phyloP scores from a whole-genome alignment of 2,888 invertebrate species.

The Tiliacea aurago region DNA sequence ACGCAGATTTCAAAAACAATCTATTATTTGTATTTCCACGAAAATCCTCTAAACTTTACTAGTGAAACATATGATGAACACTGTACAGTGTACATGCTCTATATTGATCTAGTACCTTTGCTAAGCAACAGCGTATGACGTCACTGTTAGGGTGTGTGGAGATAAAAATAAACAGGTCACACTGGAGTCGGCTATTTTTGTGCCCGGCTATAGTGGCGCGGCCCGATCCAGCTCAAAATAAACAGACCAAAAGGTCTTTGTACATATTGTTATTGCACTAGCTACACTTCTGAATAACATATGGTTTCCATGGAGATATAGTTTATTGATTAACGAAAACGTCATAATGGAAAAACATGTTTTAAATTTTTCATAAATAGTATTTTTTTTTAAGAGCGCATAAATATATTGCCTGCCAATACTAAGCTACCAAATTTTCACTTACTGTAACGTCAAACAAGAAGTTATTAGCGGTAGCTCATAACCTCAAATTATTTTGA shows the following conservation, averaged over 20 bases:
- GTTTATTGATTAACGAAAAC: no score
- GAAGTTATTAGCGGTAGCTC: no score
- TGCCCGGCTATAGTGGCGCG: background rate
- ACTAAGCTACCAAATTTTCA: no score
- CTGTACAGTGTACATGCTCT: background rate
- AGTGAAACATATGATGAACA: background rate
- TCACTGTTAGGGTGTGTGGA: constrained; percentile 18
- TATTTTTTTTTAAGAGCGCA: no score
- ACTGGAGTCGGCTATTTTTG: constrained; percentile 31
- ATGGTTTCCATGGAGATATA: no score
- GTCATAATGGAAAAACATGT: no score
- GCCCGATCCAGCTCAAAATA: constrained; percentile 28
- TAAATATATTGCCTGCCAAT: no score
- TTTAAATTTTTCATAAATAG: no score
- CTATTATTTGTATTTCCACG: background rate
- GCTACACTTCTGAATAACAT: background rate
- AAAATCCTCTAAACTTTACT: background rate
- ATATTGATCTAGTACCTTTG: background rate
- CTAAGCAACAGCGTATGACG: constrained; percentile 6
- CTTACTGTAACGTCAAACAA: no score
- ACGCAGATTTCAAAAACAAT: constrained; percentile 7
- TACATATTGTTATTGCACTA: constrained; percentile 8
- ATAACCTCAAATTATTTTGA: no score
- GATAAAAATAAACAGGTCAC: constrained; percentile 41
- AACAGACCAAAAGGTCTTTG: constrained; percentile 13